Base-by-base conservation (phyloP, 2,113 vertebrate genomes). In the Pogonocichla stellata region DNA sequence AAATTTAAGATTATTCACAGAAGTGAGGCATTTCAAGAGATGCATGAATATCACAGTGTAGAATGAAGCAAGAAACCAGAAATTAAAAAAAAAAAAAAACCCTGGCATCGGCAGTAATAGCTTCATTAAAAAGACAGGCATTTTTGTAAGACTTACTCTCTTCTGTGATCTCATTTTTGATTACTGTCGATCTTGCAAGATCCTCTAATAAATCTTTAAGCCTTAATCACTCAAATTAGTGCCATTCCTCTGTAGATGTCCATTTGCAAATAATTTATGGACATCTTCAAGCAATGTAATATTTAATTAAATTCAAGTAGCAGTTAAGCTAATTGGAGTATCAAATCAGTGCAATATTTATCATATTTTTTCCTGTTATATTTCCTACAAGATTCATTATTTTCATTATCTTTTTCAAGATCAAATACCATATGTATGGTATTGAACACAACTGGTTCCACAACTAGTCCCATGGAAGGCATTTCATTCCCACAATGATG, bases 271-370 rank as follows among this genome's bases (percentile, higher is more conserved):
- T 83, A 15, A 54, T 77, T 80, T 90, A 48, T 7, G n/a, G 28
- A 86, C 51, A 19, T 80, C 64, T 94, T 85, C 42, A 86, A 95
- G 56, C 47, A 83, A 53, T 71, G 54, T 53, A 83, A 83, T 29
- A 73, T 62, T 91, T 91, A 88, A 95, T 80, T 80, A 89, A 58
- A 65, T 95, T 80, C 36, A 92, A 80, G 62, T 47, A 79, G 38
- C 50, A 67, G 78, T 87, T 84, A 88, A 87, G 53, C 22, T 91
- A 85, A 94, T 75, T 73, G 78, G 42, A 85, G 16, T 62, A 90
- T 85, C 89, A 87, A 66, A 75, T 85, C 33, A 73, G n/a, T 60
- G 58, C 26, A 53, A 14, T 75, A 65, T 89, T 85, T 61, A 18
- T 70, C 23, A 12, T 67, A 13, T 38, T 61, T 92, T 71, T n/a